Evolutionary conservation across 1,140 invertebrate species (phyloP).

Genomic region (Neodiprion fabricii): DNA sequence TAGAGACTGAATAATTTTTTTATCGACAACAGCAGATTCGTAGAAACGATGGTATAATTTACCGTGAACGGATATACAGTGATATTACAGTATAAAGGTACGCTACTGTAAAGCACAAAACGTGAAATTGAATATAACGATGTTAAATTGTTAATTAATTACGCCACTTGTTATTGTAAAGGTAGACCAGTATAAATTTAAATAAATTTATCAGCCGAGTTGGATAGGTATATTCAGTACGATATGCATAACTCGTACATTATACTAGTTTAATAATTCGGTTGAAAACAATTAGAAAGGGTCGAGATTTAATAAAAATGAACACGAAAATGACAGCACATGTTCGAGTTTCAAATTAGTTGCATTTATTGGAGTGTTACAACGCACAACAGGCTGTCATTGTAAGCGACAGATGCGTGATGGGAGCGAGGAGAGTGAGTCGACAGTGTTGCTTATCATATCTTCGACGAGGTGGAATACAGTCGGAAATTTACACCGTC

Average conservation of each 20-base stretch:
- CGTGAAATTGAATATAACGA: background rate
- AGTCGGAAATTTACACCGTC: background rate
- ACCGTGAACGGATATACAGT: background rate
- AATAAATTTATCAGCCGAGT: background rate
- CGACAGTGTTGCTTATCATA: background rate
- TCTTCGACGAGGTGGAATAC: conserved; percentile 4
- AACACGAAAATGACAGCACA: background rate
- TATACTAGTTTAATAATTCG: too few species aligned
- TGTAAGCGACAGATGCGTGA: too few species aligned
- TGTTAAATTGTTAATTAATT: conserved; percentile 2
- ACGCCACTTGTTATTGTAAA: background rate
- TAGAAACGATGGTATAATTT: background rate
- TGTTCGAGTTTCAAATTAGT: background rate
- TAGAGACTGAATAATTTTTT: background rate
- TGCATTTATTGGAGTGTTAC: background rate
- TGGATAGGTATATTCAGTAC: too few species aligned
- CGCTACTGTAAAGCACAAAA: background rate
- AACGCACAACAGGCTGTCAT: too few species aligned
- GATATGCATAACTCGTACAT: too few species aligned
- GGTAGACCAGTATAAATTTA: background rate
- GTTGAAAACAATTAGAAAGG: background rate
- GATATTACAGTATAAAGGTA: too few species aligned
- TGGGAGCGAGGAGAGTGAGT: too few species aligned
- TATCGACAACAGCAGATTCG: background rate
- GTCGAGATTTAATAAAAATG: background rate